Evolutionary conservation across 2,797 vertebrate species (phyloP).

Genomic region (Halcyon leucocephala): DNA sequence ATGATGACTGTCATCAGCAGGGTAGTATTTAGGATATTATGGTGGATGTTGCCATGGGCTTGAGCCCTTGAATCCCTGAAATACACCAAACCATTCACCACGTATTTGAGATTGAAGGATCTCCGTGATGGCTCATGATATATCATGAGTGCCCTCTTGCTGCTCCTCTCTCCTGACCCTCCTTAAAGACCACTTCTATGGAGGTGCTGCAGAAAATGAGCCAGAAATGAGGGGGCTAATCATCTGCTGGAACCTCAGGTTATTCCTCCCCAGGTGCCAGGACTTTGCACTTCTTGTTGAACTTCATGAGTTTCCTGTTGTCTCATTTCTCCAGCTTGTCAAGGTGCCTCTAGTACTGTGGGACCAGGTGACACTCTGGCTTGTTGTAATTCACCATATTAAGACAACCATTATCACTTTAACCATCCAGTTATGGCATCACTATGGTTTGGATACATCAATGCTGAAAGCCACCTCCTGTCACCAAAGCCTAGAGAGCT

Average conservation of each 20-base stretch:
- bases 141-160: rapidly evolving
- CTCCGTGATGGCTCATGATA: rapidly evolving
- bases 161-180: not conserved
- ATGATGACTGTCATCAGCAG: not conserved
- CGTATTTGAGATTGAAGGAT: not conserved
- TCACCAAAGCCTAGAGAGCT: not conserved
- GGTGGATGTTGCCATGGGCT: not conserved
- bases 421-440: not conserved
- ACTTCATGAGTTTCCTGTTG: not conserved
- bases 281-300: not conserved
- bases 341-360: not conserved
- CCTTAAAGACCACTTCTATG: not conserved
- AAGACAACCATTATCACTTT: not conserved
- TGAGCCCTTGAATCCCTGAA: not conserved
- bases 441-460: not conserved
- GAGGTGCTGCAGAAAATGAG: not conserved
- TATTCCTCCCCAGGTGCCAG: not conserved
- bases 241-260: rapidly evolving
- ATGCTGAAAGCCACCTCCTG: not conserved
- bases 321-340: not conserved
- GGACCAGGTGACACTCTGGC: not conserved
- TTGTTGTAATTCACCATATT: not conserved
- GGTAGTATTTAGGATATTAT: not conserved
- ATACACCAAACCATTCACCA: rapidly evolving
- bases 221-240: not conserved